Evolutionary conservation across 2,888 invertebrate genomes (phyloP).

Genomic region (Hydraecia micacea): DNA sequence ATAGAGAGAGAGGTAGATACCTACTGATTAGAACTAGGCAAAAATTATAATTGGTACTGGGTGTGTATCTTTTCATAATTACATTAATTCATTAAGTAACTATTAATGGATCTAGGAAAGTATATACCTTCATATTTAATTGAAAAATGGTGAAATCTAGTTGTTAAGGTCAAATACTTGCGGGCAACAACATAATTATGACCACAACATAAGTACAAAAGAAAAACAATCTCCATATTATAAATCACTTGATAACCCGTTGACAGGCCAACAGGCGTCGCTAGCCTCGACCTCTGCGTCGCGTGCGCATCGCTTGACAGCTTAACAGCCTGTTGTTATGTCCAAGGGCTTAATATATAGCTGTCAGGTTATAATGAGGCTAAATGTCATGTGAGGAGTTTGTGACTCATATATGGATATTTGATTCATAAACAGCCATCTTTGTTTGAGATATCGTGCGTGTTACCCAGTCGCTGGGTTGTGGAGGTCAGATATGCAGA

Average conservation of each 20-base stretch:
- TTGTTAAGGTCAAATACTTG: neutral
- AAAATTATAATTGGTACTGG: neutral
- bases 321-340: conserved; percentile 24
- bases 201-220: neutral
- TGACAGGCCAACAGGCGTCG: conserved; percentile 35
- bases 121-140: neutral
- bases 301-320: conserved; percentile 42
- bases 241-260: conserved; percentile 35
- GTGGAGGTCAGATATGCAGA: neutral
- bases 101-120: neutral
- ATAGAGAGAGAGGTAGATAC: neutral
- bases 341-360: conserved; percentile 20
- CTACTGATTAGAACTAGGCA: neutral
- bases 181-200: neutral
- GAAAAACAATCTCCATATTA: conserved; percentile 5
- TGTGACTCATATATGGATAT: conserved; percentile 7
- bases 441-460: neutral
- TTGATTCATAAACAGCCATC: neutral
- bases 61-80: neutral
- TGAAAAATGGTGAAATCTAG: neutral
- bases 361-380: conserved; percentile 14
- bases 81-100: neutral
- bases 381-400: neutral
- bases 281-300: conserved; percentile 42
- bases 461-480: neutral